Percentiles rank a stretch among this genome's conserved stretches.
These are phyloP conservation scores for Pogonus chalceus DNA, from an alignment of 1,140 invertebrate species.

Conservation along the genomic window DNA sequence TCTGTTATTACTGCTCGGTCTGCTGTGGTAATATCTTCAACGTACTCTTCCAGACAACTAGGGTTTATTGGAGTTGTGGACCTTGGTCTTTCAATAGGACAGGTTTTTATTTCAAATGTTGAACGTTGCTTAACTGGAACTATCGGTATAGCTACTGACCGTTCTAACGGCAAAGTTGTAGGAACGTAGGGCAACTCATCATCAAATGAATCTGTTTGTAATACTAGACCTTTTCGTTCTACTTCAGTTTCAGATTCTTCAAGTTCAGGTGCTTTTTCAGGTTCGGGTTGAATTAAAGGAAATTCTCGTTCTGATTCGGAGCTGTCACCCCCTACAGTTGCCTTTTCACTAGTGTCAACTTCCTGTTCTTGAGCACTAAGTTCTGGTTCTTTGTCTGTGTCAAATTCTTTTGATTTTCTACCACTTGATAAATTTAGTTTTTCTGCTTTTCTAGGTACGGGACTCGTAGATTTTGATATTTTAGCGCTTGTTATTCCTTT, in stretches of 20 bases:
- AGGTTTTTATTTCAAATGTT: constrained; percentile 59
- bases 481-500: no score
- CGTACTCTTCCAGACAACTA: constrained; percentile 64
- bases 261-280: constrained; percentile 24
- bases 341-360: constrained; percentile 5
- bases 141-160: constrained; percentile 68
- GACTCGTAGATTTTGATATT: no score
- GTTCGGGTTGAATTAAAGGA: constrained; percentile 4
- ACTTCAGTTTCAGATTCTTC: constrained; percentile 36
- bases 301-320: constrained; percentile 58
- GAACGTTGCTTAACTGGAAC: constrained; percentile 68
- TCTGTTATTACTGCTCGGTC: constrained; percentile 39
- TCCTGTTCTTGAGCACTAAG: not conserved
- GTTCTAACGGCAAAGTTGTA: constrained; percentile 72
- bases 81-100: constrained; percentile 73
- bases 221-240: constrained; percentile 64
- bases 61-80: constrained; percentile 75
- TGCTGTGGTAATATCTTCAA: constrained; percentile 34
- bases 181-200: constrained; percentile 80
- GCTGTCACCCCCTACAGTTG: constrained; percentile 52
- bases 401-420: constrained; percentile 12
- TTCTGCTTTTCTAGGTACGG: no score
- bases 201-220: constrained; percentile 73
- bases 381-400: constrained; percentile 17
- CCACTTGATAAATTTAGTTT: no score